phyloP scores from a whole-genome alignment of 2,113 vertebrate genomes.

The Mustelus asterias region DNA sequence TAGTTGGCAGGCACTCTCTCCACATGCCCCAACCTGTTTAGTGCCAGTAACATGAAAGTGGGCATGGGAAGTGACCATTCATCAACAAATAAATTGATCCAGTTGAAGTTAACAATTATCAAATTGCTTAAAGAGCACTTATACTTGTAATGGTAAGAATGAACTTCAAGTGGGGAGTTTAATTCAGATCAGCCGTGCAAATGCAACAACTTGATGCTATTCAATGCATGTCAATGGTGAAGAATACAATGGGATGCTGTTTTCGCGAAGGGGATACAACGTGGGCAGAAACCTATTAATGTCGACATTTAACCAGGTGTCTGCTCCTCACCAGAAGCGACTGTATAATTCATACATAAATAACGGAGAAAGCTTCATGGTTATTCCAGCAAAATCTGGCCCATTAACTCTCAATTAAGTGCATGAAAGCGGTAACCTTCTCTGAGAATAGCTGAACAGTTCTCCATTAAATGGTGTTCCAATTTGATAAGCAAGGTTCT shows the following conservation, averaged over 20 bases:
- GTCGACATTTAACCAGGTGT: background rate
- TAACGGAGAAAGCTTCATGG: background rate
- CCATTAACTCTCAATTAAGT: conserved; percentile 3
- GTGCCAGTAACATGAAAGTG: no score
- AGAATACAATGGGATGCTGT: background rate
- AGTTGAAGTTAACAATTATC: background rate
- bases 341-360: background rate
- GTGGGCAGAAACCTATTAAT: background rate
- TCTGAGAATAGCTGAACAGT: background rate
- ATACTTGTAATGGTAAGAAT: background rate
- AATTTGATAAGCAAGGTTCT: background rate
- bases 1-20: no score
- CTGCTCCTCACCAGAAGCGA: background rate
- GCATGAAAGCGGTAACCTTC: background rate
- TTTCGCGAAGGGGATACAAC: background rate
- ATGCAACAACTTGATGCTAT: background rate
- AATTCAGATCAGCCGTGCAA: background rate
- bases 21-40: no score
- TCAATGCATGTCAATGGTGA: background rate
- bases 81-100: no score
- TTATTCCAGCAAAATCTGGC: background rate
- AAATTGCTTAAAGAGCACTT: background rate
- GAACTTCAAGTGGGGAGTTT: background rate
- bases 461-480: background rate
- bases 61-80: no score